Conservation (phyloP, 2,113 vertebrate species). For the Ursus arctos region DNA sequence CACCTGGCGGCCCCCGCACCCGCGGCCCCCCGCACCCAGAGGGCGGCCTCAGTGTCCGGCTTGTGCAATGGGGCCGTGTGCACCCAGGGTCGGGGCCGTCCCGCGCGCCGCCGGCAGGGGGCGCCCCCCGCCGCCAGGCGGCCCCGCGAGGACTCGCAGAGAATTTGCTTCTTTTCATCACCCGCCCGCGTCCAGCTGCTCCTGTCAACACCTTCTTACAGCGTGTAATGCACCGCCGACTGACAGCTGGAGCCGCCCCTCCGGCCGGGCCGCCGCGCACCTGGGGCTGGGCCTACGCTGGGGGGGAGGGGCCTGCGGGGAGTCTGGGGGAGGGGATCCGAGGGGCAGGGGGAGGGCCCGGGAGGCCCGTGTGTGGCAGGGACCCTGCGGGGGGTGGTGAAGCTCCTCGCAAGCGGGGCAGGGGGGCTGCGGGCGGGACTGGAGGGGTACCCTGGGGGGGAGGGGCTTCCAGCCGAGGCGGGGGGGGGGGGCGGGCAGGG, state of each 20-base stretch:
- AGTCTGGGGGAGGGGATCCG: not conserved
- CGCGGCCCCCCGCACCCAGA: not conserved
- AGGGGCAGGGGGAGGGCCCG: not conserved
- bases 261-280: conserved; percentile 74
- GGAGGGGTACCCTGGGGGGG: not conserved
- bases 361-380: not conserved
- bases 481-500: no score
- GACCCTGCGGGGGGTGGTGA: no score
- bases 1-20: not conserved
- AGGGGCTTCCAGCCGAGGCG: no score
- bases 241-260: conserved; percentile 95
- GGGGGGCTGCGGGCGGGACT: not conserved
- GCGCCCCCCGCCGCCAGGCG: not conserved
- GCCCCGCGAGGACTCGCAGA: conserved; percentile 88
- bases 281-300: conserved; percentile 81
- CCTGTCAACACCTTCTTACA: conserved; percentile 98
- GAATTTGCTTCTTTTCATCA: conserved; percentile 97
- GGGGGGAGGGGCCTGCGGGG: not conserved
- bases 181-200: conserved; percentile 97
- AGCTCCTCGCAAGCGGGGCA: not conserved
- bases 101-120: conserved; percentile 28
- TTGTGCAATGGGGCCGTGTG: not conserved
- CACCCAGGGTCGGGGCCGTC: not conserved
- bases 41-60: not conserved
- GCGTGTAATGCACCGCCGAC: conserved; percentile 96